phyloP scores from a whole-genome alignment of 2,113 vertebrate genomes.

The Pungitius pungitius region DNA sequence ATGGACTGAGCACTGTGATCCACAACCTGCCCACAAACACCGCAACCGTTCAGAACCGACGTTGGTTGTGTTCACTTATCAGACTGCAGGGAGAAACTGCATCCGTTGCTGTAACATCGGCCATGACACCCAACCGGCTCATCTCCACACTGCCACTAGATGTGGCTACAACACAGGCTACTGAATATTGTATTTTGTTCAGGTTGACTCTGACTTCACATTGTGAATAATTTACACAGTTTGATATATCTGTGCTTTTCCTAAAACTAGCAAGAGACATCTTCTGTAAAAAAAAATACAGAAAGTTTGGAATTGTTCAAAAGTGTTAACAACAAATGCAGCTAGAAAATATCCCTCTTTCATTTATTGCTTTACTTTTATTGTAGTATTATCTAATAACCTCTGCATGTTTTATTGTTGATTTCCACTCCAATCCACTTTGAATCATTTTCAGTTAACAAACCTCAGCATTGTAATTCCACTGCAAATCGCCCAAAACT shows the following conservation, averaged over 20 bases:
- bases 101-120: not conserved
- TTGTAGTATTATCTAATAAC: not conserved
- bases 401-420: not conserved
- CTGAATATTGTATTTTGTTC: not conserved
- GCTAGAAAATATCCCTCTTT: not conserved
- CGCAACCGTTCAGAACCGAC: not conserved
- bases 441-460: not conserved
- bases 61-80: not conserved
- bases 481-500: too few species aligned
- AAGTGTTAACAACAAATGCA: not conserved
- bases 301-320: not conserved
- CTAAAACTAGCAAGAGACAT: not conserved
- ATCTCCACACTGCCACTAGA: constrained; percentile 42
- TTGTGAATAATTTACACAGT: not conserved
- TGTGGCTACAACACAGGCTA: constrained; percentile 25
- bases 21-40: not conserved
- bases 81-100: not conserved
- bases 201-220: not conserved
- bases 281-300: not conserved
- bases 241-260: not conserved
- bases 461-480: not conserved
- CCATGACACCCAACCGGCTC: not conserved
- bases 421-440: not conserved
- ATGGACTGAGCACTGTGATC: not conserved
- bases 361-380: not conserved